Percentiles rank a stretch among this genome's conserved stretches.
Evolutionary conservation across 2,888 invertebrate species (phyloP).

Genomic region (Automeris io): DNA sequence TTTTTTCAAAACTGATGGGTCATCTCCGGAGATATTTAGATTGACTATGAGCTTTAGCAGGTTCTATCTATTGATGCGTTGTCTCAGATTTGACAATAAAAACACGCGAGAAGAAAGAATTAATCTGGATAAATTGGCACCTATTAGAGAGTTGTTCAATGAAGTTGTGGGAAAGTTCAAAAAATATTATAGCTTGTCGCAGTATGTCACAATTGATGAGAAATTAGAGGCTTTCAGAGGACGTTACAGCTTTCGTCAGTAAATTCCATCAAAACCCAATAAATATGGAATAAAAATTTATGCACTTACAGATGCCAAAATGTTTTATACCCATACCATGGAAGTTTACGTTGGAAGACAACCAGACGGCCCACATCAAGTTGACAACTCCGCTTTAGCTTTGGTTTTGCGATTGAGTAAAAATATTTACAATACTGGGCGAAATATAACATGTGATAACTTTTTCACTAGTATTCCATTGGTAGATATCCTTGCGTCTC

Average conservation of each 20-base stretch:
- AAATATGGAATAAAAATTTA: constrained; percentile 10
- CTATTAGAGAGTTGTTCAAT: constrained; percentile 21
- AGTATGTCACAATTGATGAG: constrained; percentile 21
- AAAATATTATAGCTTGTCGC: constrained; percentile 14
- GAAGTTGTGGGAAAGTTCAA: too few relatives aligned
- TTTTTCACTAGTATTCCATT: constrained; percentile 28
- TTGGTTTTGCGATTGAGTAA: constrained; percentile 22
- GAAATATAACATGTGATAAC: constrained; percentile 25
- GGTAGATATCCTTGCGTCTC: constrained; percentile 17
- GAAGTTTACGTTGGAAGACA: constrained; percentile 29
- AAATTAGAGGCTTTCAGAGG: constrained; percentile 20
- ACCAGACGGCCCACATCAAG: constrained; percentile 21
- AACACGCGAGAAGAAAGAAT: too few relatives aligned
- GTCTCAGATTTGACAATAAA: too few relatives aligned
- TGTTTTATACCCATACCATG: constrained; percentile 21
- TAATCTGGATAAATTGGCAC: constrained; percentile 19
- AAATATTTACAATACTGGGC: constrained; percentile 23
- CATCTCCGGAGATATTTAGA: too few relatives aligned
- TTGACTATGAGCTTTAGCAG: too few relatives aligned
- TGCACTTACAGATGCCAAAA: constrained; percentile 19
- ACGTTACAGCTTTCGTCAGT: constrained; percentile 16
- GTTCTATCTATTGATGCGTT: too few relatives aligned
- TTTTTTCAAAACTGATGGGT: too few relatives aligned
- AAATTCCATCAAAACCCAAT: constrained; percentile 11
- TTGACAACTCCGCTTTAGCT: constrained; percentile 22